Evolutionary conservation across 2,113 vertebrate species (phyloP).

Genomic region (Tonatia bakeri): DNA sequence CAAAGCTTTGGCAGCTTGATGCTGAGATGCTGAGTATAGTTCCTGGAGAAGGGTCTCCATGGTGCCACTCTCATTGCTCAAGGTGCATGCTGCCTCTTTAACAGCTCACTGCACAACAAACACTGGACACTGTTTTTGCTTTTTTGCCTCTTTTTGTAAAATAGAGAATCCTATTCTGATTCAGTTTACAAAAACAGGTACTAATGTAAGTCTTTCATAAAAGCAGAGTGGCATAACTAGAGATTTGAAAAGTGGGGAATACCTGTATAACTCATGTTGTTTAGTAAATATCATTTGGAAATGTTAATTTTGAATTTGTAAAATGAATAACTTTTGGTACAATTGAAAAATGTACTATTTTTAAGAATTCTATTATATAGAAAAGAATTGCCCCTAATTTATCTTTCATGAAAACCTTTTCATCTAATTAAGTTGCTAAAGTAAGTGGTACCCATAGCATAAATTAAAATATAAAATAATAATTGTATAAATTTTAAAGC

Average conservation of each 20-base stretch:
- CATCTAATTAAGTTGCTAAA: not conserved
- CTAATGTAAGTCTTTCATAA: not conserved
- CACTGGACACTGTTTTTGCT: not conserved
- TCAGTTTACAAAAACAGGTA: not conserved
- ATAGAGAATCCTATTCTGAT: not conserved
- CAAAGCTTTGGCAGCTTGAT: not conserved
- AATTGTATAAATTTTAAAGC: not conserved
- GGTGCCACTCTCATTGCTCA: not conserved
- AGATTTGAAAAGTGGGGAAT: not conserved
- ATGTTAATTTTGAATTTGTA: conserved; percentile 11
- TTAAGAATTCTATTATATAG: not conserved
- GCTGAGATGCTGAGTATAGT: not conserved
- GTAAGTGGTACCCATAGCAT: not conserved
- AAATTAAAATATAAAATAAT: conserved; percentile 15
- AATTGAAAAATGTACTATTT: not conserved
- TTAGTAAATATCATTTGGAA: not conserved
- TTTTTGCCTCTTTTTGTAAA: not conserved
- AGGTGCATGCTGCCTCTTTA: not conserved
- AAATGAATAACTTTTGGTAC: not conserved
- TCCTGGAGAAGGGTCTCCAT: not conserved
- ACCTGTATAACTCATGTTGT: not conserved
- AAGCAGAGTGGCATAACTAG: not conserved
- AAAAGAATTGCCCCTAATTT: conserved; percentile 10
- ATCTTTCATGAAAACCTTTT: not conserved
- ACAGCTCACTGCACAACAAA: not conserved